A percentile compares a stretch with the other conserved stretches of the same genome.
Conservation (phyloP, 2,113 vertebrate species). For the Mirounga angustirostris region DNA sequence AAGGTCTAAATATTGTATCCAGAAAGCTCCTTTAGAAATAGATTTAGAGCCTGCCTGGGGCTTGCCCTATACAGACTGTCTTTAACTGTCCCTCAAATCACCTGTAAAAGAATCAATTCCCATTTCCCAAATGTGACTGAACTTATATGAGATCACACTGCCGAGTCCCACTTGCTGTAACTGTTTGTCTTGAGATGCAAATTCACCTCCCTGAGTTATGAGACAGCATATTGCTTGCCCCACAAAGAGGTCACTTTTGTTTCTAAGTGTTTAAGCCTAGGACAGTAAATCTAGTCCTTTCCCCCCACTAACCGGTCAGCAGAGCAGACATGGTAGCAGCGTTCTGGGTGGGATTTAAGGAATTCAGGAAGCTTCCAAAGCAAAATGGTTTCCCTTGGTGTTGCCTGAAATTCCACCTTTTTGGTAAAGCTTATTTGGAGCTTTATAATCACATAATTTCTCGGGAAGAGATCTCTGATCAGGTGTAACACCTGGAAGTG, state of each 20-base stretch:
- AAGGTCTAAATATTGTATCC: background rate
- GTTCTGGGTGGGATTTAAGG: background rate
- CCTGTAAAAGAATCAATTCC: background rate
- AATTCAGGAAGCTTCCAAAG: background rate
- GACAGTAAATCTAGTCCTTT: background rate
- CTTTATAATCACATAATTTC: background rate
- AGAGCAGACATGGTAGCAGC: background rate
- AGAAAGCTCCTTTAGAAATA: background rate
- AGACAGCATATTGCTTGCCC: background rate
- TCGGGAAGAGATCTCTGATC: background rate
- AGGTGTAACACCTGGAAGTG: background rate
- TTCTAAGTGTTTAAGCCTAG: background rate
- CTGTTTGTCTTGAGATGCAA: background rate
- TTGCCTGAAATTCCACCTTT: background rate
- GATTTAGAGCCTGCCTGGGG: background rate
- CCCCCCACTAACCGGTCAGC: background rate
- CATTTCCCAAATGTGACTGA: conserved; percentile 17
- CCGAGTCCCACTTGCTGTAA: background rate
- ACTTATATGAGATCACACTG: background rate
- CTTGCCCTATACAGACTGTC: background rate
- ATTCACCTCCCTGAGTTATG: background rate
- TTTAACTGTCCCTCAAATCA: background rate
- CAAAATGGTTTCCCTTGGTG: background rate
- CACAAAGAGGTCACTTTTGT: background rate
- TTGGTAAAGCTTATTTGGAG: background rate